phyloP scores from a whole-genome alignment of 2,888 invertebrate species.

The Argyra leucocephala region DNA sequence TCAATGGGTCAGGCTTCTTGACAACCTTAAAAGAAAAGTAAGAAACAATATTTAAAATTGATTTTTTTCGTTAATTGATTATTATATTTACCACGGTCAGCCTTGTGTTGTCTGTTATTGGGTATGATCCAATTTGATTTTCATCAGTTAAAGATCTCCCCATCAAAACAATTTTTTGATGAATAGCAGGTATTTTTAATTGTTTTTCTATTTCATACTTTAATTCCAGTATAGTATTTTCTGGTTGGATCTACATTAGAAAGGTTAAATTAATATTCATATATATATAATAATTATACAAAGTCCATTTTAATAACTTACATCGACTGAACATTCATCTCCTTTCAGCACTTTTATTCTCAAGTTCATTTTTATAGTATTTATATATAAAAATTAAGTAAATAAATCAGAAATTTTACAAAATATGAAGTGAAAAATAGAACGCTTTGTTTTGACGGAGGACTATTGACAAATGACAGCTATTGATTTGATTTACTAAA shows the following conservation, averaged over 20 bases:
- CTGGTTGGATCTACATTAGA: constrained; percentile 45
- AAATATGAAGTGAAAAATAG: too few relatives aligned
- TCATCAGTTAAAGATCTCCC: constrained; percentile 65
- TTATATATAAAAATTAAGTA: too few relatives aligned
- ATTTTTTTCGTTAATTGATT: too few relatives aligned
- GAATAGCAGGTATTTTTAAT: constrained; percentile 56
- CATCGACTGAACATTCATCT: constrained; percentile 58
- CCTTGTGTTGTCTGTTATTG: constrained; percentile 53
- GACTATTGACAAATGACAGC: too few relatives aligned
- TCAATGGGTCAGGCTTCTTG: constrained; percentile 56
- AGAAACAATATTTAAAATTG: too few relatives aligned
- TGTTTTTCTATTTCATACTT: constrained; percentile 57
- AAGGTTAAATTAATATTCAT: constrained; percentile 1
- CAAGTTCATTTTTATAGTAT: constrained; percentile 52
- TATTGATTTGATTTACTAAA: too few relatives aligned
- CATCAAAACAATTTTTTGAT: constrained; percentile 61
- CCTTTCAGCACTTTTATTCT: constrained; percentile 65
- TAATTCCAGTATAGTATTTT: constrained; percentile 55
- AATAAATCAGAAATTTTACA: too few relatives aligned
- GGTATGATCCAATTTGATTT: constrained; percentile 58
- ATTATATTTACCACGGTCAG: constrained; percentile 52
- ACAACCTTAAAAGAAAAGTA: constrained; percentile 44
- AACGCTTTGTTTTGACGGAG: background rate
- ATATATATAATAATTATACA: too few relatives aligned
- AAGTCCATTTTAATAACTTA: constrained; percentile 35